Conservation (phyloP, 2,113 vertebrate species). For the Daphoenositta chrysoptera region DNA sequence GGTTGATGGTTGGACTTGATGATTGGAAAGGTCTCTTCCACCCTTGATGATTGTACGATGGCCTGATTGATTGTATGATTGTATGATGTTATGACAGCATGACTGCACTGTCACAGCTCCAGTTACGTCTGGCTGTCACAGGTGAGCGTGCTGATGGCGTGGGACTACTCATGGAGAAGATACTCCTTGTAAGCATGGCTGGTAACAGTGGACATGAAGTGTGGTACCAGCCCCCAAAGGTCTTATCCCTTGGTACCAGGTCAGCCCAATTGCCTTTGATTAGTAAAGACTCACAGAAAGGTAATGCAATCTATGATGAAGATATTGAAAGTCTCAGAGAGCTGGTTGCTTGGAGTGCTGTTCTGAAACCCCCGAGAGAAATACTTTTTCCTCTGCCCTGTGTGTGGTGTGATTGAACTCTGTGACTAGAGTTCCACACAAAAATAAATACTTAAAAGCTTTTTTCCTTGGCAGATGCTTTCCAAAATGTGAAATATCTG, state of each 20-base stretch:
- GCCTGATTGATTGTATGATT: background rate
- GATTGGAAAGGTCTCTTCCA: background rate
- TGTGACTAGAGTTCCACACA: background rate
- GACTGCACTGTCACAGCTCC: background rate
- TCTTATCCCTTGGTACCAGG: background rate
- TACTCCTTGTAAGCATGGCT: background rate
- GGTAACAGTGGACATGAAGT: background rate
- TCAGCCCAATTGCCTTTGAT: background rate
- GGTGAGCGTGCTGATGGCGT: background rate
- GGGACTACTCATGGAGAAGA: background rate
- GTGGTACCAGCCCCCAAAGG: background rate
- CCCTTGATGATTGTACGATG: background rate
- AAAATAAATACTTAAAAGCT: background rate
- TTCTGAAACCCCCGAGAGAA: background rate
- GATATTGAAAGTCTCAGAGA: background rate
- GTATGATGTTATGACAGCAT: background rate
- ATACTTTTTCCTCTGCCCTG: background rate
- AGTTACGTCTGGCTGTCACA: rapidly evolving
- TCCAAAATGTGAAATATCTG: background rate
- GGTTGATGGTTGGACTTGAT: background rate
- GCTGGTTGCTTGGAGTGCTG: background rate
- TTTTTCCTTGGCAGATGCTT: background rate
- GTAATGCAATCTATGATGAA: background rate
- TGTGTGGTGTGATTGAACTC: background rate
- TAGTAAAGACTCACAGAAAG: background rate